These are phyloP conservation scores for Corythornis vintsioides DNA, from an alignment of 2,113 vertebrate species.

Conservation along the genomic window DNA sequence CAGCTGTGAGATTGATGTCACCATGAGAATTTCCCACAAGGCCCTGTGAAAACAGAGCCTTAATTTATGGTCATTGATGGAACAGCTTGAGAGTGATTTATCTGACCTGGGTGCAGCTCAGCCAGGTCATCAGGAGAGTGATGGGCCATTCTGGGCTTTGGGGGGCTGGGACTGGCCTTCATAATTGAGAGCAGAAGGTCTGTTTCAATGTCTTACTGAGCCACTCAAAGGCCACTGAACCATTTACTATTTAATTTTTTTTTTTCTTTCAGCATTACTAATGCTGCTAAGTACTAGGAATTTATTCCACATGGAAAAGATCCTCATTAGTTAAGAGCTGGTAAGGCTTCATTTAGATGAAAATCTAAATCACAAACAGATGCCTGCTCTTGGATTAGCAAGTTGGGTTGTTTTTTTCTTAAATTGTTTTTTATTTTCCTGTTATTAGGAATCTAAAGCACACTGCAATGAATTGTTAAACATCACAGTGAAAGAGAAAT, in stretches of 20 bases:
- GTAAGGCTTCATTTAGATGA: slow-evolving; percentile 25
- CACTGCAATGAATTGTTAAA: slow-evolving; percentile 10
- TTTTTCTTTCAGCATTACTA: slow-evolving; percentile 43
- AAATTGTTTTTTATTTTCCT: not conserved
- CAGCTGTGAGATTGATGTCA: slow-evolving; percentile 72
- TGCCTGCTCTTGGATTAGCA: not conserved
- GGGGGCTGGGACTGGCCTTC: slow-evolving; percentile 70
- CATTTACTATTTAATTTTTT: not conserved
- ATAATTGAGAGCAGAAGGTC: slow-evolving; percentile 68
- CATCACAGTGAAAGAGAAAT: slow-evolving; percentile 17
- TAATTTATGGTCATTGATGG: slow-evolving; percentile 81
- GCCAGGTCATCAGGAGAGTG: slow-evolving; percentile 72
- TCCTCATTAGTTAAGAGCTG: slow-evolving; percentile 38
- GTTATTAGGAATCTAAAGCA: slow-evolving; percentile 13
- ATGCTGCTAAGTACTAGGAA: slow-evolving; percentile 45
- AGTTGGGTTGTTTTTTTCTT: not conserved
- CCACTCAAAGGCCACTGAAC: slow-evolving; percentile 41
- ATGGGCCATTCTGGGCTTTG: slow-evolving; percentile 60
- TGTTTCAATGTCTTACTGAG: slow-evolving; percentile 35
- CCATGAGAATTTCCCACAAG: slow-evolving; percentile 68
- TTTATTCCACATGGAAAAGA: slow-evolving; percentile 36
- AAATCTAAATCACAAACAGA: not conserved
- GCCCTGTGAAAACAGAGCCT: slow-evolving; percentile 60
- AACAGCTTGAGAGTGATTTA: slow-evolving; percentile 81
- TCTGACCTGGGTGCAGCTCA: slow-evolving; percentile 71